Evolutionary conservation across 1,140 invertebrate species (phyloP), one percentile per base, ranked within the genome.

Genomic region (Drosophila burlai): DNA sequence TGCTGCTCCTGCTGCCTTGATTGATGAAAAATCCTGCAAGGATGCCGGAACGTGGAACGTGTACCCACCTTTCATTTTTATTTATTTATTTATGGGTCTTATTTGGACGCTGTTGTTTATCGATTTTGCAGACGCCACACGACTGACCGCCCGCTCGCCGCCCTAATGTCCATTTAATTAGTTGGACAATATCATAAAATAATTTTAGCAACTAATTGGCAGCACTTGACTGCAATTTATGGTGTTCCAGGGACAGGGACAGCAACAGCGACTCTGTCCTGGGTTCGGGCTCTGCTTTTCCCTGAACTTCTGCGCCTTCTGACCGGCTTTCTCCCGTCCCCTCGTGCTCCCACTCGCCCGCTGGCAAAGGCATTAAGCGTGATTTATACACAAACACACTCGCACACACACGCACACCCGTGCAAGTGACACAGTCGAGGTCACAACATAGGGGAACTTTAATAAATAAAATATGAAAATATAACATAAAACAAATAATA

Each of bases 151-250:
- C 3, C 4, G 18, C 18, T 4, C 18, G 5, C 6, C 5, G 18
- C 55, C 65, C 34, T 68, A 79, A 83, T 78, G 63, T 73, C 62
- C 55, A 60, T 83, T 87, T 89, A 89, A 87, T 87, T 89, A 87
- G 84, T 89, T 74, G 76, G 73, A 73, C 80, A 76, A 77, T 87
- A 89, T 83, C 80, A 87, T 87, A 78, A 89, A 86, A 86, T 87
- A 86, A 86, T 86, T 86, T 87, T 76, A 76, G 82, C 77, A 84
- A 84, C 84, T 89, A 89, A 89, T 89, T 89, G 84, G 84, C 84
- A 89, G 81, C 81, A 90, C 85, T 89, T 89, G 84, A 90, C 81
- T 84, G 81, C 85, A 90, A 89, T 89, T 89, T 84, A 90, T 90
- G 66, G 61, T 61, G 61, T 60, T 52, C 61, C 8, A 8, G 31